phyloP scores from a whole-genome alignment of 2,888 invertebrate genomes.

The Augiades crinisus region DNA sequence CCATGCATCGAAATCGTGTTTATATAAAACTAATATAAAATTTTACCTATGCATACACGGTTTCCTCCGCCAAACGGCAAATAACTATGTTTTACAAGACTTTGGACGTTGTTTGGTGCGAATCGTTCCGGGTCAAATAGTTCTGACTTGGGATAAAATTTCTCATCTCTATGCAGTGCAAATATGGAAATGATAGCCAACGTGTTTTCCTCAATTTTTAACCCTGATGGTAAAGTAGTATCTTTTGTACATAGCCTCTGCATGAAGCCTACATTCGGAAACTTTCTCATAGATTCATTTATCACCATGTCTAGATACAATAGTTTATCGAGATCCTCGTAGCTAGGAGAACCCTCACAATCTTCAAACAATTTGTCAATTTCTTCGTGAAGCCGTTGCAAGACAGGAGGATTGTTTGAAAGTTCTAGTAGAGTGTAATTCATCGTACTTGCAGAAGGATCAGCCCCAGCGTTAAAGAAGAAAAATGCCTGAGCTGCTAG shows the following conservation, averaged over 20 bases:
- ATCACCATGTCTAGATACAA: constrained; percentile 64
- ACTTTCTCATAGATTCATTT: constrained; percentile 54
- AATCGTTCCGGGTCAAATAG: constrained; percentile 73
- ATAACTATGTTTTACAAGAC: constrained; percentile 50
- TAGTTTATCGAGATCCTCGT: constrained; percentile 51
- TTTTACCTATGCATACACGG: constrained; percentile 71
- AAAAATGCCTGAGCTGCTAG: constrained; percentile 64
- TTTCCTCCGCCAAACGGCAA: constrained; percentile 74
- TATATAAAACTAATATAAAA: too few relatives aligned
- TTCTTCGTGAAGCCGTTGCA: constrained; percentile 57
- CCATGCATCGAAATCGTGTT: too few relatives aligned
- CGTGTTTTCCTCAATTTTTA: constrained; percentile 45
- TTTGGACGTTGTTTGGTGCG: constrained; percentile 40
- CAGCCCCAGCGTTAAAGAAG: constrained; percentile 68
- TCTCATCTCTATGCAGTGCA: constrained; percentile 56
- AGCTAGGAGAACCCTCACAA: constrained; percentile 46
- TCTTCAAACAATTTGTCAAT: constrained; percentile 51
- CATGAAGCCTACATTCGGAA: constrained; percentile 52
- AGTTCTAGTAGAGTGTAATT: constrained; percentile 58
- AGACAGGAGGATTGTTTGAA: constrained; percentile 52
- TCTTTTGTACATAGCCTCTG: constrained; percentile 50
- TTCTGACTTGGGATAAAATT: constrained; percentile 57
- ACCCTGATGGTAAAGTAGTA: constrained; percentile 45
- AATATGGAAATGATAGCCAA: constrained; percentile 45
- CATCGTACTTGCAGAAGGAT: constrained; percentile 61